Base-by-base conservation (phyloP, 2,888 invertebrate species). In the Orgyia antiqua region DNA sequence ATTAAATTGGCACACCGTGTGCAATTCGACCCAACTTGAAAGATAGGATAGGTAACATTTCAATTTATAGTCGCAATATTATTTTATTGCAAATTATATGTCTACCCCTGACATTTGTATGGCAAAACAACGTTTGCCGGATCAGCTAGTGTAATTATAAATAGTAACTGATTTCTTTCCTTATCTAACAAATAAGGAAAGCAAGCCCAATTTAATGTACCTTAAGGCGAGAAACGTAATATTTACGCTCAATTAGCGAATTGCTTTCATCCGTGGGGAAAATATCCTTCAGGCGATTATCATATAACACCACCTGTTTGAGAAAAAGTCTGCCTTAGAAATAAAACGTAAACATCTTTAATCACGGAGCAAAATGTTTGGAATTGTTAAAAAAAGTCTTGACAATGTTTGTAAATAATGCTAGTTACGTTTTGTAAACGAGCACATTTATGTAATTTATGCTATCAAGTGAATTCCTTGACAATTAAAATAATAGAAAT, bases 181-280 rank as follows among this genome's bases (percentile, higher is more conserved):
- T n/a, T n/a, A n/a, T n/a, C n/a, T n/a, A n/a, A n/a, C n/a, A n/a
- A n/a, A n/a, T n/a, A n/a, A n/a, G n/a, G n/a, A n/a, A n/a, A n/a
- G n/a, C n/a, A n/a, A n/a, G n/a, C n/a, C n/a, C n/a, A 3, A 24
- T 24, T 10, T 10, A 10, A 33, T 13, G 29, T 33, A 39, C 58
- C 64, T 50, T 20, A 33, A 42, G 58, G 39, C 45, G 39, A 44
- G 77, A 56, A 78, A 77, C 51, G 37, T 42, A 50, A 76, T 67
- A 53, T 58, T 53, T 54, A 29, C 35, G 38, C 47, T 60, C 60
- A 73, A 74, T 76, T 75, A 76, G 63, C 52, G 26, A 43, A 24
- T 28, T 39, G 51, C 44, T 33, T 24, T 41, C 47, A 44, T 24
- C 10, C 43, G 36, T n/a, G 39, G 51, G 45, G 37, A 32, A 30